Evolutionary conservation across 2,888 invertebrate species (phyloP), one percentile per base, ranked within the genome.

Genomic region (Teinopalpus imperialis): DNA sequence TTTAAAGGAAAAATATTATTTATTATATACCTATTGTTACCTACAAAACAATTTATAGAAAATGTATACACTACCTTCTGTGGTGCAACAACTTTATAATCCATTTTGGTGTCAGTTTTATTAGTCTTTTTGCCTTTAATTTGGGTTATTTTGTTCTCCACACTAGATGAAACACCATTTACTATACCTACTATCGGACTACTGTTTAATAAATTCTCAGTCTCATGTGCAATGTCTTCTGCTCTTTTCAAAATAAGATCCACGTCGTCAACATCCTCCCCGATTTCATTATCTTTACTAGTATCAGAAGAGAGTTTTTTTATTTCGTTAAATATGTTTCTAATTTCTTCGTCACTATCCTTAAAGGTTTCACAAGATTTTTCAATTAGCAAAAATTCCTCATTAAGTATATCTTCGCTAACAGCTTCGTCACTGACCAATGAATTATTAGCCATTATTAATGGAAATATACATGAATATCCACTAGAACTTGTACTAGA

Each of bases 311-410:
- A 82, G 30, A 92, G 67, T 51, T 92, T 91, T 54, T 91, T 92
- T 1, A 94, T 93, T 77, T 94, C 93, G 61, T 90, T 92, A 56
- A 94, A 91, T 67, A 94, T 92, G 73, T 90, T 90, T 55, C 91
- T 93, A 4, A 93, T 91, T 74, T 93, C 93, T 36, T 91, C 88
- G 56, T 91, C 91, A 31, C 82, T 86, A 42, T 79, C 87, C 53
- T 79, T 87, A 46, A 69, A 81, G 2, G 66, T 64, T 53, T 82
- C 85, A 52, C 88, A 87, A 44, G 69, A 70, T 57, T 81, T 85
- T 60, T 88, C 88, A 49, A 78, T 74, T 21, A 70, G 62, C 35
- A 88, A 61, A 64, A 86, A 87, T 60, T 87, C 87, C 61, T 80
- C 83, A 1, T 81, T 85, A 37, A 59, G 59, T 36, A 67, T 18